Base-by-base conservation (phyloP, 2,113 vertebrate genomes). In the Machaerirhynchus nigripectus region DNA sequence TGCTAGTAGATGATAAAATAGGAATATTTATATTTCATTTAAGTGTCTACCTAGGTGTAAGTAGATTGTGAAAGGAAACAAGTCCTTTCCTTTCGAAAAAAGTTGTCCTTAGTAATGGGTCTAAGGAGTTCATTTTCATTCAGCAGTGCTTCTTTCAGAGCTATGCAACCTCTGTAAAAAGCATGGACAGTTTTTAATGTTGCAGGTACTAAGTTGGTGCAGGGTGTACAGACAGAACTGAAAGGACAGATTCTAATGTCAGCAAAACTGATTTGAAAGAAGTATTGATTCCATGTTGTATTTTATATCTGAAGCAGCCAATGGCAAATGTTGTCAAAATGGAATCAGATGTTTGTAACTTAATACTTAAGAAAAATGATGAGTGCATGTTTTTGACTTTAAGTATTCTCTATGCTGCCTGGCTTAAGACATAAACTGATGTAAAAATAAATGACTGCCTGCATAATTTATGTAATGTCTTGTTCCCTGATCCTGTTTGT, bases 341-440 rank as follows among this genome's bases (percentile, higher is more conserved):
- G 98, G 98, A 99, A 99, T 99, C 99, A 99, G 98, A 99, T 99
- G 99, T 98, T 98, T 98, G 99, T 99, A 99, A 99, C 98, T 98
- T 98, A 98, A 99, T 99, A 98, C 98, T 98, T 98, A 97, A 98
- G 98, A 99, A 99, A 99, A 99, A 99, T 98, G 98, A 99, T 99
- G 99, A 99, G 98, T 98, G 94, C 96, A 97, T 98, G 96, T 98
- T 99, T 99, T 98, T 98, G 97, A 97, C 97, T 98, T 97, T 97
- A 97, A 98, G 96, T 97, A 98, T 98, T 97, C 97, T 98, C 75
- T 63, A 1, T 97, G 97, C 97, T 98, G 98, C 98, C 97, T 98
- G 96, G 97, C 98, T 98, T 98, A 97, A 98, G 98, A 98, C 98
- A 93, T 94, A 98, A 98, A 97, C 98, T 98, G 96, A 98, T 98